These are phyloP conservation scores for Eupelmus urozonus DNA, from an alignment of 2,888 invertebrate species.

Conservation along the genomic window DNA sequence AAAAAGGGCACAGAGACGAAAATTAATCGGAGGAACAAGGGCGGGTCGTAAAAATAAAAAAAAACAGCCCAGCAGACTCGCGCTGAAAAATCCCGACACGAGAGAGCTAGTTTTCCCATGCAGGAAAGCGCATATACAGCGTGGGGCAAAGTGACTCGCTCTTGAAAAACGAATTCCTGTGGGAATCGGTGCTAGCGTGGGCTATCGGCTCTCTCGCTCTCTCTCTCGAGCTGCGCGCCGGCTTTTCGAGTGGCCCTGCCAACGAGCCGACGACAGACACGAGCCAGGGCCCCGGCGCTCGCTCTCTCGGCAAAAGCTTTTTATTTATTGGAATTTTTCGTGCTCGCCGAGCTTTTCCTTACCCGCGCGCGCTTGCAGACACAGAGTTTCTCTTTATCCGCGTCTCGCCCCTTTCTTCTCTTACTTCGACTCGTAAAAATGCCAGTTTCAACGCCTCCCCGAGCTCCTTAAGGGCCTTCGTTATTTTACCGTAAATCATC, in stretches of 20 bases:
- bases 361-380: not conserved
- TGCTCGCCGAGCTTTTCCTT: not conserved
- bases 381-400: not conserved
- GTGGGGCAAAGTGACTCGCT: constrained; percentile 11
- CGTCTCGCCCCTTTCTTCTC: not conserved
- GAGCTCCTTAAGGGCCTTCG: constrained; percentile 36
- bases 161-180: constrained; percentile 41
- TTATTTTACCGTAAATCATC: constrained; percentile 47
- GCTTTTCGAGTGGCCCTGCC: constrained; percentile 22
- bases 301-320: constrained; percentile 10
- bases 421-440: constrained; percentile 45
- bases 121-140: no score
- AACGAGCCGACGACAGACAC: constrained; percentile 24
- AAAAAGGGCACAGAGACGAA: no score
- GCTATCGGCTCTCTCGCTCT: constrained; percentile 1
- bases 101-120: no score
- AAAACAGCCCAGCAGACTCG: no score
- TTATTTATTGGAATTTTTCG: constrained; percentile 51
- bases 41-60: no score
- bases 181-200: constrained; percentile 15
- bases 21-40: no score
- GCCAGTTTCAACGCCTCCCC: constrained; percentile 44
- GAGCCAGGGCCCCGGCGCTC: constrained; percentile 1
- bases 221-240: not conserved
- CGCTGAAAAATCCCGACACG: no score